These are phyloP conservation scores for Agrypnus murinus DNA, from an alignment of 2,888 invertebrate species.

Conservation along the genomic window DNA sequence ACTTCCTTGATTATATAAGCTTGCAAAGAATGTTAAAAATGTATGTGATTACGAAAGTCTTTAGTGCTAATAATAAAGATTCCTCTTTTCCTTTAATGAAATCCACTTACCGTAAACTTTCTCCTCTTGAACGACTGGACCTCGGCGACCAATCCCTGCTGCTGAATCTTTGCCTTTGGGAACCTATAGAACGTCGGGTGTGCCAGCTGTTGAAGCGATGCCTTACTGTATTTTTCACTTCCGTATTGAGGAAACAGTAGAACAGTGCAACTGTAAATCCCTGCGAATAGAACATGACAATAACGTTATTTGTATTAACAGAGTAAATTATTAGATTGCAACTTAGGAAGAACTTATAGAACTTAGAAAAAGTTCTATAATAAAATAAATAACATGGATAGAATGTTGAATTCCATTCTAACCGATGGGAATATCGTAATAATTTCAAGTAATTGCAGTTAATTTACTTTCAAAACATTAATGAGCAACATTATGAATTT, in stretches of 20 bases:
- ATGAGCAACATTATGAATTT: no score
- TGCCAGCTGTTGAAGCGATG: slow-evolving; percentile 88
- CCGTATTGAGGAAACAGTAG: slow-evolving; percentile 93
- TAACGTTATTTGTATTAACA: no score
- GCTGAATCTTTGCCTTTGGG: slow-evolving; percentile 77
- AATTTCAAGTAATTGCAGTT: no score
- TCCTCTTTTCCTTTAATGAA: slow-evolving; percentile 1
- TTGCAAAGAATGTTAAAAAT: slow-evolving; percentile 26
- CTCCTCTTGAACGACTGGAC: slow-evolving; percentile 73
- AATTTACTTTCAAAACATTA: no score
- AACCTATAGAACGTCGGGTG: slow-evolving; percentile 77
- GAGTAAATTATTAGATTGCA: no score
- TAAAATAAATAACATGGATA: no score
- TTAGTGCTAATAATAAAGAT: background rate
- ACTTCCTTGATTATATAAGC: slow-evolving; percentile 55
- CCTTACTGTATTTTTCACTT: slow-evolving; percentile 88
- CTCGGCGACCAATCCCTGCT: slow-evolving; percentile 86
- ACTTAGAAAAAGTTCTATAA: no score
- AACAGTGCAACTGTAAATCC: slow-evolving; percentile 90
- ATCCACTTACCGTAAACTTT: slow-evolving; percentile 82
- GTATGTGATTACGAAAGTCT: background rate
- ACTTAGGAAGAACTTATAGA: no score
- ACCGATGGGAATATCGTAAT: no score
- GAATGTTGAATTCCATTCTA: no score
- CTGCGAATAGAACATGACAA: slow-evolving; percentile 71